phyloP scores from a whole-genome alignment of 2,797 vertebrate genomes.

The Thamnophis elegans region DNA sequence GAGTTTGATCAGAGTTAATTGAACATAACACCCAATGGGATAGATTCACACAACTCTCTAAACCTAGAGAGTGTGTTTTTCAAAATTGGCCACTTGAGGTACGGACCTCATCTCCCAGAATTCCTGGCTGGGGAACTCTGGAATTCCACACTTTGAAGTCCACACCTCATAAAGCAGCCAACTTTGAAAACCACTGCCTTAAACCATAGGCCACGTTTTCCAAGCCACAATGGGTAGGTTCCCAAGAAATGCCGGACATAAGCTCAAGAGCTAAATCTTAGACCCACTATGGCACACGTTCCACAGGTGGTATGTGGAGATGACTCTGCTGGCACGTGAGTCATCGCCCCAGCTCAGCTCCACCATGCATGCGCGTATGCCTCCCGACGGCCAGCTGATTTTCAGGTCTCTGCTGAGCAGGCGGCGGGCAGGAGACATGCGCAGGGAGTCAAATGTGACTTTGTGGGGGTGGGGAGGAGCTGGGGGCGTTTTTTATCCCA shows the following conservation, averaged over 20 bases:
- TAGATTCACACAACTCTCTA: background rate
- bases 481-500: too few relatives aligned
- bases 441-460: too few relatives aligned
- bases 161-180: background rate
- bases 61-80: background rate
- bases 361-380: too few relatives aligned
- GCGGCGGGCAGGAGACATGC: too few relatives aligned
- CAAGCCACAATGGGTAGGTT: background rate
- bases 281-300: too few relatives aligned
- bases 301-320: too few relatives aligned
- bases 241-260: background rate
- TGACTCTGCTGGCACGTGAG: too few relatives aligned
- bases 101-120: background rate
- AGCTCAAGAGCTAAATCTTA: background rate
- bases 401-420: too few relatives aligned
- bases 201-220: background rate
- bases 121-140: background rate
- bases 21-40: background rate
- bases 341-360: too few relatives aligned
- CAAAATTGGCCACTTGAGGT: background rate
- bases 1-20: background rate
- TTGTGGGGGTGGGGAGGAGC: too few relatives aligned
- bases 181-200: background rate
- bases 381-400: too few relatives aligned
- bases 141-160: background rate